Conservation (phyloP, 2,113 vertebrate genomes). For the Paradoxurus hermaphroditus region DNA sequence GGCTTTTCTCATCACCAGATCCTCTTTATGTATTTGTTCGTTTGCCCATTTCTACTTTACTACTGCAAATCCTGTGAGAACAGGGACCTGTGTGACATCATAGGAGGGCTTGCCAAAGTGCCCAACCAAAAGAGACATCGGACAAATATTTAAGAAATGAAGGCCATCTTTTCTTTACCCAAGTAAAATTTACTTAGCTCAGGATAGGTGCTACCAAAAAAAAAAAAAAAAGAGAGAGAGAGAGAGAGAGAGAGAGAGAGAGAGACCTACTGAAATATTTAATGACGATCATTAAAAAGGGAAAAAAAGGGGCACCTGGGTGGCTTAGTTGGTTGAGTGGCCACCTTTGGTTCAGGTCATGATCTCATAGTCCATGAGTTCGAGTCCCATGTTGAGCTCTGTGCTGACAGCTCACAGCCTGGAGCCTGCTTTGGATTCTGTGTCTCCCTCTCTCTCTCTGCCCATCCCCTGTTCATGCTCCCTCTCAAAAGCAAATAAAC, state of each 20-base stretch:
- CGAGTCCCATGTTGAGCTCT: no score
- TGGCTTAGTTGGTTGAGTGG: no score
- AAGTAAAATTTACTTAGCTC: neutral
- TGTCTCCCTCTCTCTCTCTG: no score
- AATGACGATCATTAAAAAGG: neutral
- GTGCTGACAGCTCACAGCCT: no score
- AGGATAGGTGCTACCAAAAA: neutral
- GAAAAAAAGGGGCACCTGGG: no score
- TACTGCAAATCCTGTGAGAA: neutral
- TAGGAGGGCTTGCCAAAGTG: neutral
- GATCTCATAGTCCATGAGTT: no score
- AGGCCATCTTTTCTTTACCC: neutral
- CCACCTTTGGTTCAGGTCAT: no score
- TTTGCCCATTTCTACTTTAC: neutral
- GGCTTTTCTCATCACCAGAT: neutral
- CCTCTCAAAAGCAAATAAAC: no score
- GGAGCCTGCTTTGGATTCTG: no score
- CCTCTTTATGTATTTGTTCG: neutral
- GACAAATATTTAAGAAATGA: neutral
- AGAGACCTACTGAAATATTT: neutral
- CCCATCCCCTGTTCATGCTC: no score
- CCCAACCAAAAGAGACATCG: neutral
- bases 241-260: no score
- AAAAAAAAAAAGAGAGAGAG: neutral
- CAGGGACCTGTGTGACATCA: neutral